Evolutionary conservation across 2,797 vertebrate species (phyloP).

Genomic region (Carduelis carduelis): DNA sequence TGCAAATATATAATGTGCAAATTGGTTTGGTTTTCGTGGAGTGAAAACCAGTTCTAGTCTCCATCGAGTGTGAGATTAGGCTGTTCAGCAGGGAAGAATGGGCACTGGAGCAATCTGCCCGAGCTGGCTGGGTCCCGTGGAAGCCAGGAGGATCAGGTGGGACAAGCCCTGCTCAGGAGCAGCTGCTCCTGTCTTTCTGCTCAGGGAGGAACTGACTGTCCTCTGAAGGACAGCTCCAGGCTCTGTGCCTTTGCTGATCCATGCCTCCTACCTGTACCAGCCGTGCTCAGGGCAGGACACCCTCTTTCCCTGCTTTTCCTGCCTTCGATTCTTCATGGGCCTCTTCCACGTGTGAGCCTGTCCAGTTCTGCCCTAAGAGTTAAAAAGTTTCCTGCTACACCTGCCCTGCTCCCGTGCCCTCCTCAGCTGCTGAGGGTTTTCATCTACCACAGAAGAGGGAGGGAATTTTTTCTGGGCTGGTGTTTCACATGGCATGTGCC

Average conservation of each 20-base stretch:
- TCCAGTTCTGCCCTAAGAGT: neutral
- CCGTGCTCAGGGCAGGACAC: neutral
- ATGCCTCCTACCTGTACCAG: neutral
- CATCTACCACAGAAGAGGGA: neutral
- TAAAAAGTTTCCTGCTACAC: neutral
- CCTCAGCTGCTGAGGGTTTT: neutral
- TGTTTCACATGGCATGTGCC: neutral
- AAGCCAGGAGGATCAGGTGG: neutral
- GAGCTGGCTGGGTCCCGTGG: rapidly evolving
- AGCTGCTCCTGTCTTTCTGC: neutral
- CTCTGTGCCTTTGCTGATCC: neutral
- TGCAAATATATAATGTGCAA: neutral
- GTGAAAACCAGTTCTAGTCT: neutral
- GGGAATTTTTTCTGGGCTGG: too few species aligned
- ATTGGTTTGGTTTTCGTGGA: neutral
- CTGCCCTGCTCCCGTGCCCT: neutral
- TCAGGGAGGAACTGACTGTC: neutral
- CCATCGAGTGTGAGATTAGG: neutral
- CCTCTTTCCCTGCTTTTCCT: neutral
- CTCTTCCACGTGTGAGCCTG: rapidly evolving
- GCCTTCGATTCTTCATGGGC: neutral
- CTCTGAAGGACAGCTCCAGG: neutral
- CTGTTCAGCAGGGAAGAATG: neutral
- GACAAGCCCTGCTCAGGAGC: neutral
- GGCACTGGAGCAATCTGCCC: neutral